A percentile compares a stretch with the other conserved stretches of the same genome.
Conservation (phyloP, 2,113 vertebrate species). For the Pseudolaguvia tuberculata region DNA sequence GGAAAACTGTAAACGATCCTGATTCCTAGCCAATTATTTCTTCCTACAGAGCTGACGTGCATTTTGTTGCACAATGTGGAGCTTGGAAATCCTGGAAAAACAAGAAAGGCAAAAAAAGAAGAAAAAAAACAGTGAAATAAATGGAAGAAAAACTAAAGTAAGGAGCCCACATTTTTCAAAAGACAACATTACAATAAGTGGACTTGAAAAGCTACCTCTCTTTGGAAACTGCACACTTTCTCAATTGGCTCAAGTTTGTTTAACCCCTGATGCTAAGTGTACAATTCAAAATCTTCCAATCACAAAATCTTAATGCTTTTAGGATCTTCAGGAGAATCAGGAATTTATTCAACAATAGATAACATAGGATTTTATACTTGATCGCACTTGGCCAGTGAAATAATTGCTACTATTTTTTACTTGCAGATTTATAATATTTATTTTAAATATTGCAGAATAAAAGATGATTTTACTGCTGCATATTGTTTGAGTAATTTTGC, state of each 20-base stretch:
- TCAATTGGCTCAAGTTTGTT: background rate
- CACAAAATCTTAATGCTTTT: too few relatives aligned
- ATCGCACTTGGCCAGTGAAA: too few relatives aligned
- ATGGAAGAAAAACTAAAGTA: background rate
- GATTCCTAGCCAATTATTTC: slow-evolving; percentile 40
- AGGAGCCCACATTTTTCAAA: slow-evolving; percentile 44
- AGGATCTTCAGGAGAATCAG: too few relatives aligned
- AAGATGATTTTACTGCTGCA: too few relatives aligned
- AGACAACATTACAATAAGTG: slow-evolving; percentile 26
- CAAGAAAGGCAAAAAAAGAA: background rate
- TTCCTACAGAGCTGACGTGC: slow-evolving; percentile 19
- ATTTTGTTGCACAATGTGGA: slow-evolving; percentile 11
- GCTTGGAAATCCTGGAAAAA: slow-evolving; percentile 6
- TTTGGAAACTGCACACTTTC: background rate
- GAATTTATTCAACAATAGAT: too few relatives aligned
- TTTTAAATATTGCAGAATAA: too few relatives aligned
- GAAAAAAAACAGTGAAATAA: background rate
- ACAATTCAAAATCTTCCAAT: too few relatives aligned
- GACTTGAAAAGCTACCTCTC: background rate
- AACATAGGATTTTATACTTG: too few relatives aligned
- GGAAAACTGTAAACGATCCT: slow-evolving; percentile 33
- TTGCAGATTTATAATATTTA: too few relatives aligned
- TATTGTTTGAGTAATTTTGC: too few relatives aligned
- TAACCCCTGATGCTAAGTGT: background rate
- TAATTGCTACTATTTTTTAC: too few relatives aligned